A percentile compares a stretch with the other conserved stretches of the same genome.
Conservation (phyloP, 1,140 invertebrate genomes). For the Pteromalus puparum region DNA sequence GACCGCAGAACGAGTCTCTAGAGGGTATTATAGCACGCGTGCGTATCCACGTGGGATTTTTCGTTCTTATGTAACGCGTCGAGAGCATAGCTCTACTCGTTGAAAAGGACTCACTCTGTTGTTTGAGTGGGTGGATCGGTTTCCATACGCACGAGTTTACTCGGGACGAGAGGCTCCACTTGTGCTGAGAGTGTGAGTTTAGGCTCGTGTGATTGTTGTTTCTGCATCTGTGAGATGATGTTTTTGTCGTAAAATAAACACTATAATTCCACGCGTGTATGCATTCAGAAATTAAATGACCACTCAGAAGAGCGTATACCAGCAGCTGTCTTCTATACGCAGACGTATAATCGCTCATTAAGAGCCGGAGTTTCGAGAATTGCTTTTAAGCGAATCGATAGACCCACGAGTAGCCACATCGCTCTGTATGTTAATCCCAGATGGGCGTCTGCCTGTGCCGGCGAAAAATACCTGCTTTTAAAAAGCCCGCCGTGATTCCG, state of each 20-base stretch:
- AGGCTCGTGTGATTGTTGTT: too few relatives aligned
- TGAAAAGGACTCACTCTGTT: neutral
- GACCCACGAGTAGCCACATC: neutral
- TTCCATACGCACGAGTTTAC: neutral
- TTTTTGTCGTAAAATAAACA: too few relatives aligned
- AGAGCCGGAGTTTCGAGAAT: constrained; percentile 35
- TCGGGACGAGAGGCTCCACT: neutral
- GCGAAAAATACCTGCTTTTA: constrained; percentile 43
- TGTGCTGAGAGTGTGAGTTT: neutral
- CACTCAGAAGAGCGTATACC: too few relatives aligned
- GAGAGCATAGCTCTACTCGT: neutral
- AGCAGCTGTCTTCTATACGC: constrained; percentile 22
- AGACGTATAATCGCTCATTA: constrained; percentile 21
- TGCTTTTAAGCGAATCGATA: constrained; percentile 3
- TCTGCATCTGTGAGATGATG: too few relatives aligned
- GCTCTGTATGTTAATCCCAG: constrained; percentile 22
- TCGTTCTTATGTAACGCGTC: neutral
- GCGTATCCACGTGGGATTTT: neutral
- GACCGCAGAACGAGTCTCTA: constrained; percentile 14
- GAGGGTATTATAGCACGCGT: too few relatives aligned
- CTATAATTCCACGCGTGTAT: too few relatives aligned
- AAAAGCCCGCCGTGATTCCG: constrained; percentile 21
- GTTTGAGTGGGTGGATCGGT: neutral
- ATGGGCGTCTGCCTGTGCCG: constrained; percentile 1
- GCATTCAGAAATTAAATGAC: neutral